A percentile compares a stretch with the other conserved stretches of the same genome.
Conservation (phyloP, 2,888 invertebrate species). For the Limenitis camilla region DNA sequence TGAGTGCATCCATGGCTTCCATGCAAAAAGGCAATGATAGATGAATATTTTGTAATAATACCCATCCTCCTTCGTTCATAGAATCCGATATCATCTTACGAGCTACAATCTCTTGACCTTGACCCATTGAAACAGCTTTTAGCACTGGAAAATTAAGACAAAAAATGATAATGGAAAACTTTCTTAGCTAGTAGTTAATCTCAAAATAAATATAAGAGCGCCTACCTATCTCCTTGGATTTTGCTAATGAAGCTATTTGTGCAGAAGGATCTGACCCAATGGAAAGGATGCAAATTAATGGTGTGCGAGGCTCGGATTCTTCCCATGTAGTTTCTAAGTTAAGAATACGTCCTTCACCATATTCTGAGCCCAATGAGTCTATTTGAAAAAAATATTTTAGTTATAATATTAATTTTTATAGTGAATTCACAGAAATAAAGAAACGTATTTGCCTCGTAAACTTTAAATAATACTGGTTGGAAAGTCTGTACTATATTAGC, state of each 20-base stretch:
- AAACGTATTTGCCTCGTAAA: no score
- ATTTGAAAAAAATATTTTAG: constrained; percentile 20
- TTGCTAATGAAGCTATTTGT: constrained; percentile 90
- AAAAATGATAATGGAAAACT: not conserved
- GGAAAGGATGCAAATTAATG: constrained; percentile 93
- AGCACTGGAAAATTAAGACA: constrained; percentile 67
- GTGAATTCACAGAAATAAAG: no score
- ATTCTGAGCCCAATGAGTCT: constrained; percentile 90
- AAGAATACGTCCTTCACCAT: constrained; percentile 92
- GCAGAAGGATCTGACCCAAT: constrained; percentile 98
- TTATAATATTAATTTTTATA: no score
- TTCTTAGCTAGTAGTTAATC: not conserved
- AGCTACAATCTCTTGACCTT: constrained; percentile 93
- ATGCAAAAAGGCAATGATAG: constrained; percentile 95
- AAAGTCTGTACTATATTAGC: not conserved
- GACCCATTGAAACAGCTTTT: constrained; percentile 96
- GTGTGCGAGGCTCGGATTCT: constrained; percentile 91
- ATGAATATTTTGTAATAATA: constrained; percentile 95
- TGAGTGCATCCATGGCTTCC: constrained; percentile 91
- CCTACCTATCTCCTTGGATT: constrained; percentile 88
- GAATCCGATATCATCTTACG: constrained; percentile 86
- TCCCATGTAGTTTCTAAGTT: constrained; percentile 92
- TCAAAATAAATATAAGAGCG: constrained; percentile 12
- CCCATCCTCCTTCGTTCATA: constrained; percentile 91
- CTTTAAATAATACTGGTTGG: no score